Percentiles rank a stretch among this genome's conserved stretches.
These are phyloP conservation scores for Iselma pallidipennis DNA, from an alignment of 2,888 invertebrate genomes.

Conservation along the genomic window DNA sequence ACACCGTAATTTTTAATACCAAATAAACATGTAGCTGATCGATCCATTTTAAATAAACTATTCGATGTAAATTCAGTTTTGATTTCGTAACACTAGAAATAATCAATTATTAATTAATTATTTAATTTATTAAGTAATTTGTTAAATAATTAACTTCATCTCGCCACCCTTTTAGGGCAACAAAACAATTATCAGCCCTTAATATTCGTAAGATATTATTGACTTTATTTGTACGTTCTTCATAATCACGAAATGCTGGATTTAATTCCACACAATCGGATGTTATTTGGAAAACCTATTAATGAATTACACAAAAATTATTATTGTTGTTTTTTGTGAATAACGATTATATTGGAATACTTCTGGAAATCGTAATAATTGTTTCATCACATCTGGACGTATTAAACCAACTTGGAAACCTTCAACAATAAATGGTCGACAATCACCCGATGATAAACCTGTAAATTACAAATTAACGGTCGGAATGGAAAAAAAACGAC, in stretches of 20 bases:
- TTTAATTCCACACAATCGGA: conserved; percentile 79
- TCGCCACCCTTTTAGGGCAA: conserved; percentile 88
- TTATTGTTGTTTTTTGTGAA: background rate
- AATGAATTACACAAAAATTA: conserved; percentile 17
- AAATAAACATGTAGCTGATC: conserved; percentile 91
- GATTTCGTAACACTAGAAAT: conserved; percentile 83
- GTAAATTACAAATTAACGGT: conserved; percentile 34
- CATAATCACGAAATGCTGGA: conserved; percentile 84
- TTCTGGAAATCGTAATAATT: conserved; percentile 80
- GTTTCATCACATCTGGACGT: conserved; percentile 80
- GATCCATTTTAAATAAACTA: conserved; percentile 78
- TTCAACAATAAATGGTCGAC: conserved; percentile 85
- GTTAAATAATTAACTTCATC: conserved; percentile 72
- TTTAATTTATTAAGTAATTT: conserved; percentile 4
- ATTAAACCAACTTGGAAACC: conserved; percentile 89
- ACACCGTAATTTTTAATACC: conserved; percentile 94
- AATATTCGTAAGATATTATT: conserved; percentile 79
- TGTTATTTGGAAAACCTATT: conserved; percentile 71
- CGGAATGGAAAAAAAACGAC: conserved; percentile 13
- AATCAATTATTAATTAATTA: conserved; percentile 10
- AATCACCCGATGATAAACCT: conserved; percentile 79
- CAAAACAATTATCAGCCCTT: conserved; percentile 73
- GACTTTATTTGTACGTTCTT: conserved; percentile 76
- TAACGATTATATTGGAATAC: conserved; percentile 54
- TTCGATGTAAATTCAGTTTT: conserved; percentile 70